Conservation (phyloP, 2,797 vertebrate genomes). For the Tympanoctomys barrerae region DNA sequence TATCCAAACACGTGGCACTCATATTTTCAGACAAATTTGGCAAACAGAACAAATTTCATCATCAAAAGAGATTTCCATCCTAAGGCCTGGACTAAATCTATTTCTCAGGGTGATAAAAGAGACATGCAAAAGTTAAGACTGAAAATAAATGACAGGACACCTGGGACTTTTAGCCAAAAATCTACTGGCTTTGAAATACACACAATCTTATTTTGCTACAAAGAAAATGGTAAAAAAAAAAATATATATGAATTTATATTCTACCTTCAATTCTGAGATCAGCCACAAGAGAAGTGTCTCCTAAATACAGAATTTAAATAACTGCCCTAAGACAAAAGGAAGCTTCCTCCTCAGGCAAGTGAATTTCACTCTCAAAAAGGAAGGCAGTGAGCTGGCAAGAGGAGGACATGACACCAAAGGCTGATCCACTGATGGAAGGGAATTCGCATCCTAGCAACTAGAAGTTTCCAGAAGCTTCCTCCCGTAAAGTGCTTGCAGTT, state of each 20-base stretch:
- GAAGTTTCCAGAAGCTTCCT: conserved; percentile 34
- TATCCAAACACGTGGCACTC: neutral
- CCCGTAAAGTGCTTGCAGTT: neutral
- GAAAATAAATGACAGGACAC: neutral
- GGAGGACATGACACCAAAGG: neutral
- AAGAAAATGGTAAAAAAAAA: neutral
- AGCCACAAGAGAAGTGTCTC: neutral
- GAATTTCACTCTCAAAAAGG: neutral
- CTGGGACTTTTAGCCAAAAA: neutral
- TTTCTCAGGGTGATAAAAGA: neutral
- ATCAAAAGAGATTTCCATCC: conserved; percentile 7
- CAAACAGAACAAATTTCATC: conserved; percentile 7
- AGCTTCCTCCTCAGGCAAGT: neutral
- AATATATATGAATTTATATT: neutral
- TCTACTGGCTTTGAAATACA: neutral
- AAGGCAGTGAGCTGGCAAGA: neutral
- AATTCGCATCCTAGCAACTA: neutral
- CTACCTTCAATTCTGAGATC: conserved; percentile 25
- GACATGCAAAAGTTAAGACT: neutral
- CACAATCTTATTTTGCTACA: neutral
- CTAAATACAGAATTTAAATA: conserved; percentile 38
- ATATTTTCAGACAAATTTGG: conserved; percentile 35
- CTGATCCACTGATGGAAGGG: neutral
- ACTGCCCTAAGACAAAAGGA: neutral
- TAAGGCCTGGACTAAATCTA: neutral